Evolutionary conservation across 2,888 invertebrate species (phyloP).

Genomic region (Megalurothrips usitatus): DNA sequence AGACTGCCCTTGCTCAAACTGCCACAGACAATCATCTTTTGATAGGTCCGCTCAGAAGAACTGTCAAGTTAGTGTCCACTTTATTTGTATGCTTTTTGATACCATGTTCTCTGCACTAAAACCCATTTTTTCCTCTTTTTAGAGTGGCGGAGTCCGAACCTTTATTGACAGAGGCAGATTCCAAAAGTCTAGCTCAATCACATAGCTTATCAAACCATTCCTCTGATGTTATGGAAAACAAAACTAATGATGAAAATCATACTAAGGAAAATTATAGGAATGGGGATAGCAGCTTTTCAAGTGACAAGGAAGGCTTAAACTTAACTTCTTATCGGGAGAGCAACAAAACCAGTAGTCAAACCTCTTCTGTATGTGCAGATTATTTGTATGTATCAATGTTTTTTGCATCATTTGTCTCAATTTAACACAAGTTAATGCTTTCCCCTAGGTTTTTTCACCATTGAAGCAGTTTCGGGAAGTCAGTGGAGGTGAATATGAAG

Average conservation of each 20-base stretch:
- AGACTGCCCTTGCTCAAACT: background rate
- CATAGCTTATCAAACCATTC: no score
- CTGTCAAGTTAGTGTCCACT: background rate
- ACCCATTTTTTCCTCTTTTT: no score
- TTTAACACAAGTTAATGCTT: background rate
- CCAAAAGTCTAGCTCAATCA: no score
- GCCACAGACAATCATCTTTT: background rate
- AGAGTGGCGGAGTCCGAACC: no score
- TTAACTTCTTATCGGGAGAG: no score
- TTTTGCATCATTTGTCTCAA: background rate
- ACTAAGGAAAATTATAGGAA: no score
- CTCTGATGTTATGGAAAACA: no score
- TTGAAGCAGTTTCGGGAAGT: background rate
- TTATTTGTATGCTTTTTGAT: background rate
- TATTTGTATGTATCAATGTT: background rate
- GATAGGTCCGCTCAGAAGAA: background rate
- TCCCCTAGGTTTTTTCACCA: background rate
- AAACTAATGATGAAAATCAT: no score
- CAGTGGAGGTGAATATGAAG: background rate
- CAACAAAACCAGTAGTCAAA: background rate
- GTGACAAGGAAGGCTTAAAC: no score
- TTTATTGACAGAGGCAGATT: no score
- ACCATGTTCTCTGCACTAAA: no score
- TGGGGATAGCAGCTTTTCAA: no score
- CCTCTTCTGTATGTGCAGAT: background rate